Evolutionary conservation across 2,888 invertebrate species (phyloP), one percentile per base, ranked within the genome.

Genomic region (Lasioglossum zephyrum): DNA sequence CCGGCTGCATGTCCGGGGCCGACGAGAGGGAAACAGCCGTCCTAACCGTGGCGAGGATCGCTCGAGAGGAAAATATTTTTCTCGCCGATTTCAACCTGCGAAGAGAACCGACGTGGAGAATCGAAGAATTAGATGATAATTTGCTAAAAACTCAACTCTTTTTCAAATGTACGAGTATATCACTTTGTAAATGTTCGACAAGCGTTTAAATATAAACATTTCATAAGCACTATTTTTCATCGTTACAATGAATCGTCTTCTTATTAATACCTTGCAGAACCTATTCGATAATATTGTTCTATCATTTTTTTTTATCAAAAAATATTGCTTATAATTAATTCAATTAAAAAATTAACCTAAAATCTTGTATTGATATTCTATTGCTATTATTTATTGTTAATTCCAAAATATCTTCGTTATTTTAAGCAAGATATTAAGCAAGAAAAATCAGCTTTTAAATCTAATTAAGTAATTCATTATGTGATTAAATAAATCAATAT

Each of bases 21-120:
- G 66, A 36, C 66, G 66, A 60, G 76, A 60, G 82, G 78, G 70
- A 84, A 84, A 73, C 39, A 72, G n/a, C n/a, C 57, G 57, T 1
- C 47, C 47, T 16, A 47, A 4, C 16, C 47, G 47, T 47, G 57
- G 73, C 47, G 77, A 73, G 31, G 81, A 69, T 72, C 72, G 74
- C 72, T 73, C 79, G 57, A 85, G 81, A 77, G 84, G 66, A 79
- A 91, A 87, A 89, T 89, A 90, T 91, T 90, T 90, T 87, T 85
- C 88, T 73, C 87, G 83, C 88, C 85, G 91, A 89, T 88, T 86
- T 88, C 83, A 81, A 57, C 44, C 79, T 39, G 84, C 39, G 73
- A 63, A 79, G 60, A 74, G 57, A 57, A 9, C n/a, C 57, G n/a
- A n/a, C 11, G n/a, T 57, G 31, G 31, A 31, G 31, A 44, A 44